A percentile compares a stretch with the other conserved stretches of the same genome.
phyloP scores from a whole-genome alignment of 1,140 invertebrate species.

The Macrosteles quadrilineatus region DNA sequence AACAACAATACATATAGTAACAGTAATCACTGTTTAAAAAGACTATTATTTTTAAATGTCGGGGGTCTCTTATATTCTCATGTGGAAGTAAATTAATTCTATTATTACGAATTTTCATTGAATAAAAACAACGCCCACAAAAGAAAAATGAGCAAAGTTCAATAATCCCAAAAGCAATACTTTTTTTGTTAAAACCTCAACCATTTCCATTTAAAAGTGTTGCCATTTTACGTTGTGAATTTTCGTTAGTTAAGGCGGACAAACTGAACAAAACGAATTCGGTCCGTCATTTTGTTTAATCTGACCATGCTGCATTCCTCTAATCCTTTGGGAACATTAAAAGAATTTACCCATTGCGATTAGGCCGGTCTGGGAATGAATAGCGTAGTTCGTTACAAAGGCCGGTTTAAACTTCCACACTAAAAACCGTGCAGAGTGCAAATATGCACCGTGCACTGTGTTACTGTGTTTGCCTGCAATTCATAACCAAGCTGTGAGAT shows the following conservation, averaged over 20 bases:
- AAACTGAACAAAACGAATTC: constrained; percentile 6
- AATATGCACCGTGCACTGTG: not conserved
- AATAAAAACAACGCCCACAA: too few relatives aligned
- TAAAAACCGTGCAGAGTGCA: not conserved
- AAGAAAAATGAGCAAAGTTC: too few relatives aligned
- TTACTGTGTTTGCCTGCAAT: not conserved
- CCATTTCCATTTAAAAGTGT: too few relatives aligned
- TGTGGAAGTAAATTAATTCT: too few relatives aligned
- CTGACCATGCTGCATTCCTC: constrained; percentile 2
- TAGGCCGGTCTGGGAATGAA: constrained; percentile 7
- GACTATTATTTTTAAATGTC: too few relatives aligned
- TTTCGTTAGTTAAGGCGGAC: constrained; percentile 11
- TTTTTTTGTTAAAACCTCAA: too few relatives aligned
- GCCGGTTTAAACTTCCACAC: constrained; percentile 1
- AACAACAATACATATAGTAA: too few relatives aligned
- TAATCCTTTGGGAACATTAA: constrained; percentile 16
- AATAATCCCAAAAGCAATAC: too few relatives aligned
- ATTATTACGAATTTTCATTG: too few relatives aligned
- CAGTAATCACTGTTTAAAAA: too few relatives aligned
- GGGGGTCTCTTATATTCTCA: too few relatives aligned
- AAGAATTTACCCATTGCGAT: constrained; percentile 14
- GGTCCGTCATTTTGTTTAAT: constrained; percentile 14
- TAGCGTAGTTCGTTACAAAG: constrained; percentile 13
- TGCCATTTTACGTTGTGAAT: not conserved
- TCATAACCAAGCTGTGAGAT: not conserved